Evolutionary conservation across 2,888 invertebrate genomes (phyloP), one percentile per base, ranked within the genome.

Genomic region (Leptura quadrifasciata): DNA sequence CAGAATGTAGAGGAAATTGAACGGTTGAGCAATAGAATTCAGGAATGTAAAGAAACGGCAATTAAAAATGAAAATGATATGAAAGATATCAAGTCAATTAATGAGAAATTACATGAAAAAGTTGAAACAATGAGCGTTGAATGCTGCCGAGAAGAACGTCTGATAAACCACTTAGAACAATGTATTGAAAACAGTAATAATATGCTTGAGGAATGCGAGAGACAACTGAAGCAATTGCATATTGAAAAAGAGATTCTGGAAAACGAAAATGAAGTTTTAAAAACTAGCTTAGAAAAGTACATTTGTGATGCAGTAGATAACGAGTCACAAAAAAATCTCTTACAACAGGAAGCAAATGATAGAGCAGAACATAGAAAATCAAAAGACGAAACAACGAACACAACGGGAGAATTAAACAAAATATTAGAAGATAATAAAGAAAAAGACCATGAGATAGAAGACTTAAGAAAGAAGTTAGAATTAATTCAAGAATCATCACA

Each of bases 131-230:
- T 52, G 20, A 27, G 52, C 27, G 6, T 10, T 6, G 74, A 80
- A 57, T 52, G 75, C 3, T 65, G 67, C 17, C 47, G 54, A 17
- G 76, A 75, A 39, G 67, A 79, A 55, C 68, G 64, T 55, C 72
- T 73, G 12, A 76, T 79, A 31, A 64, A 39, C 15, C 76, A 73
- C 20, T 67, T 80, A 3, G 80, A 80, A 61, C 63, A 76, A 52
- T 80, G 79, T 60, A 27, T 80, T 5, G 76, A 79, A 18, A 76
- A 73, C 21, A 79, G 78, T 63, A 80, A 79, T 39, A 67, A 39
- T n/a, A 76, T 79, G 5, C 57, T 80, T 20, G 74, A 24, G n/a
- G 72, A 76, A 4, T 80, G 79, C 31, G 78, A 78, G 57, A 58
- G 68, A 17, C 76, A 79, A 67, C 73, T 80, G 61, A 78, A 77